These are phyloP conservation scores for Smutsia temminckii DNA, from an alignment of 2,797 vertebrate species.

Conservation along the genomic window DNA sequence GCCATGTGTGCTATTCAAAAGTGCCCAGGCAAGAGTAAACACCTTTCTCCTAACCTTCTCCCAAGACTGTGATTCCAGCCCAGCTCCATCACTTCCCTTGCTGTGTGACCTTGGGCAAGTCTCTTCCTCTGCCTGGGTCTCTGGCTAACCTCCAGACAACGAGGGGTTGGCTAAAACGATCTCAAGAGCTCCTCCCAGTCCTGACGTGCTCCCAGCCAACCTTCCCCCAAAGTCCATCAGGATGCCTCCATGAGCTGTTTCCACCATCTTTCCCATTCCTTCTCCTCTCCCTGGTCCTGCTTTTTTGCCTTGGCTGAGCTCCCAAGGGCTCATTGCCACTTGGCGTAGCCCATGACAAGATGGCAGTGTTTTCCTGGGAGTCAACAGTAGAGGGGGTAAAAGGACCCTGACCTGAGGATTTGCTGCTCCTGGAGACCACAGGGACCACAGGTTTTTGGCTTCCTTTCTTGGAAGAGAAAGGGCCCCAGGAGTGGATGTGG, in stretches of 20 bases:
- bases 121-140: constrained; percentile 34
- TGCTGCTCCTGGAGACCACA: background rate
- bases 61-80: background rate
- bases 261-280: background rate
- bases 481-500: background rate
- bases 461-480: background rate
- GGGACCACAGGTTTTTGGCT: background rate
- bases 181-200: constrained; percentile 32
- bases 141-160: constrained; percentile 27
- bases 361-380: constrained; percentile 68
- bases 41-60: background rate
- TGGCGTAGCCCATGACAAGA: constrained; percentile 53
- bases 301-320: constrained; percentile 57
- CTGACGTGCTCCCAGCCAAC: background rate
- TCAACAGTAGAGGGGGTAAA: constrained; percentile 25
- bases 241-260: constrained; percentile 28
- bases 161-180: constrained; percentile 8
- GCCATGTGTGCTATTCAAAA: background rate
- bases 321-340: constrained; percentile 59
- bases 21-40: background rate
- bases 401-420: background rate
- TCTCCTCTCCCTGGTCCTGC: constrained; percentile 16
- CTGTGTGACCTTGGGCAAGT: constrained; percentile 67
- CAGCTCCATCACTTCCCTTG: background rate
- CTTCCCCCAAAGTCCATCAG: constrained; percentile 21